Evolutionary conservation across 2,113 vertebrate genomes (phyloP).

Genomic region (Ovis canadensis): DNA sequence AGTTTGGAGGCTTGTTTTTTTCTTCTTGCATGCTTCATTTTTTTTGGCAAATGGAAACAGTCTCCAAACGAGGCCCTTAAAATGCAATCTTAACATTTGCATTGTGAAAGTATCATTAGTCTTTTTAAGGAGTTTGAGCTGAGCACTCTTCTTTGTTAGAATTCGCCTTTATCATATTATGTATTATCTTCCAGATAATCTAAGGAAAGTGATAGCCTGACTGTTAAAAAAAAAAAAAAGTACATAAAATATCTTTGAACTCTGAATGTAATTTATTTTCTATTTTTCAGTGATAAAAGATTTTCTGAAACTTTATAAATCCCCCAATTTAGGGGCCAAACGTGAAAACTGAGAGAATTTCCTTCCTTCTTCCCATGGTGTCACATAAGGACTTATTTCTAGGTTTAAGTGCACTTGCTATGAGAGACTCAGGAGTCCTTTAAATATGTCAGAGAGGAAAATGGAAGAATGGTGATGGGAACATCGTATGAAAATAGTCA

Average conservation of each 20-base stretch:
- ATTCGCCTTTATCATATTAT: not conserved
- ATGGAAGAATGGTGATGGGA: constrained; percentile 43
- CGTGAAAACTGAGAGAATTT: constrained; percentile 54
- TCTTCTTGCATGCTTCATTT: not conserved
- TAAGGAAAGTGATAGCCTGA: not conserved
- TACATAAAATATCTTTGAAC: not conserved
- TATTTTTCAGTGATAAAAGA: constrained; percentile 45
- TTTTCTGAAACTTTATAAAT: constrained; percentile 44
- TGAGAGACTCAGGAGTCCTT: constrained; percentile 65
- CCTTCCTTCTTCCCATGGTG: constrained; percentile 58
- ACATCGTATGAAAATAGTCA: constrained; percentile 35
- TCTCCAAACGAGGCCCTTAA: constrained; percentile 30
- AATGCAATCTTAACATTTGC: not conserved
- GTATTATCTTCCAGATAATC: not conserved
- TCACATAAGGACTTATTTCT: constrained; percentile 61
- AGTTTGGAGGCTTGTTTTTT: not conserved
- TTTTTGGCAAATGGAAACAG: not conserved
- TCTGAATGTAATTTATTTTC: constrained; percentile 29
- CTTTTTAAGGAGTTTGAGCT: not conserved
- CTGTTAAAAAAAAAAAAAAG: not conserved
- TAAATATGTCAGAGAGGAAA: constrained; percentile 71
- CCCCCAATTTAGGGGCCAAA: constrained; percentile 51
- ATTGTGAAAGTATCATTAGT: not conserved
- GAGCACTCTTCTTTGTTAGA: not conserved
- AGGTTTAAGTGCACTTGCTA: constrained; percentile 55